Percentiles rank a stretch among this genome's conserved stretches.
Evolutionary conservation across 2,888 invertebrate species (phyloP).

Genomic region (Dolichomitus sp.): DNA sequence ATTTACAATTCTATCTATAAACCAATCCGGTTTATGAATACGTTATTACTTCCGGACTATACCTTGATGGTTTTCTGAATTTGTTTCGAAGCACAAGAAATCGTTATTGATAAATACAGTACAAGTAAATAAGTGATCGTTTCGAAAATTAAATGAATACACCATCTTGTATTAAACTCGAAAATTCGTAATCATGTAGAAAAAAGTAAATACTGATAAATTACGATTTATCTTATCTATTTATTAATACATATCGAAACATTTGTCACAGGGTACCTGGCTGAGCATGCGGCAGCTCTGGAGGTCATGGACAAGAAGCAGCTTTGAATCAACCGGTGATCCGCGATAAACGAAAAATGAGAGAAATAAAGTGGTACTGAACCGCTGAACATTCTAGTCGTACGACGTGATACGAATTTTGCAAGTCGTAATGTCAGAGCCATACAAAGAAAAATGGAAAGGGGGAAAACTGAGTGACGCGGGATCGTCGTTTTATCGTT

Average conservation of each 20-base stretch:
- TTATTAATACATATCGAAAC: neutral
- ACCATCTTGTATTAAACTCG: neutral
- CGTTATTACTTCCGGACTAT: neutral
- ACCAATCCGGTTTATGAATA: neutral
- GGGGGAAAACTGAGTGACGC: slow-evolving; percentile 11
- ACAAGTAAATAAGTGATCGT: neutral
- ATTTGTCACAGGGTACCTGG: slow-evolving; percentile 76
- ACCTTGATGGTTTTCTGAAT: neutral
- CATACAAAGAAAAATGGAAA: slow-evolving; percentile 23
- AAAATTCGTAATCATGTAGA: neutral
- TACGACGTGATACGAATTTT: slow-evolving; percentile 65
- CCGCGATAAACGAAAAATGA: slow-evolving; percentile 60
- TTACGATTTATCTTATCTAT: neutral
- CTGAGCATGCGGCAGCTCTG: slow-evolving; percentile 70
- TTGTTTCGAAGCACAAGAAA: no score
- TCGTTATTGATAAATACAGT: no score
- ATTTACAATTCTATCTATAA: slow-evolving; percentile 2
- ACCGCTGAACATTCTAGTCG: slow-evolving; percentile 79
- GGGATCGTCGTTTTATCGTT: slow-evolving; percentile 31
- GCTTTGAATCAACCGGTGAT: slow-evolving; percentile 68
- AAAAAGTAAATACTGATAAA: neutral
- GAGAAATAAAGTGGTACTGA: slow-evolving; percentile 54
- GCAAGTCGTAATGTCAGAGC: slow-evolving; percentile 53
- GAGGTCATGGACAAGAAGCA: slow-evolving; percentile 75
- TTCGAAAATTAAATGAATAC: neutral